These are phyloP conservation scores for Enteromius anoplus DNA, from an alignment of 2,797 vertebrate species.

Conservation along the genomic window DNA sequence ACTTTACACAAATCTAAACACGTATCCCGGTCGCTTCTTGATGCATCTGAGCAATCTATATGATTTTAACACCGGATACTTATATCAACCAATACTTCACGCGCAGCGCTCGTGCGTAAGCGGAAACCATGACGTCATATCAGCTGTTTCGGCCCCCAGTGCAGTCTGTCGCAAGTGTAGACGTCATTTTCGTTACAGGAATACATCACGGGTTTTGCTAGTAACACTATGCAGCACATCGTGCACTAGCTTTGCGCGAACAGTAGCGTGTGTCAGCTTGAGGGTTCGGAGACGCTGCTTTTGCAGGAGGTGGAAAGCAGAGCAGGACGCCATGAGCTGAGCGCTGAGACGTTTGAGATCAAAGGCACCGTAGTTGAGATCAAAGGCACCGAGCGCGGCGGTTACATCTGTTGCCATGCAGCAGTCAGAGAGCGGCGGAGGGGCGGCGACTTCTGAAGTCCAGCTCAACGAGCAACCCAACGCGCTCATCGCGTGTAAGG, in stretches of 20 bases:
- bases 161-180: constrained; percentile 33
- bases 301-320: constrained; percentile 6
- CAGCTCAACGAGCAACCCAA: constrained; percentile 76
- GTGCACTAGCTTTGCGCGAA: neutral
- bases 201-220: constrained; percentile 29
- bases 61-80: neutral
- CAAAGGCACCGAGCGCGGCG: constrained; percentile 7
- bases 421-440: constrained; percentile 61
- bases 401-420: constrained; percentile 66
- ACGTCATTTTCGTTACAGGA: constrained; percentile 51
- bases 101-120: constrained; percentile 40
- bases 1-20: neutral
- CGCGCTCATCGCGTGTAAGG: constrained; percentile 80
- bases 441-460: constrained; percentile 73
- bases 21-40: no score
- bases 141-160: constrained; percentile 38
- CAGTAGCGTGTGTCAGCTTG: neutral
- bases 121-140: constrained; percentile 57
- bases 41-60: neutral
- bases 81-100: neutral
- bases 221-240: constrained; percentile 14
- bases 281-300: constrained; percentile 1
- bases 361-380: neutral
- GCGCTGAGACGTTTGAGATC: neutral
- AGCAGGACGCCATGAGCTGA: constrained; percentile 45